Evolutionary conservation across 2,888 invertebrate species (phyloP).

Genomic region (Xestia c-nigrum): DNA sequence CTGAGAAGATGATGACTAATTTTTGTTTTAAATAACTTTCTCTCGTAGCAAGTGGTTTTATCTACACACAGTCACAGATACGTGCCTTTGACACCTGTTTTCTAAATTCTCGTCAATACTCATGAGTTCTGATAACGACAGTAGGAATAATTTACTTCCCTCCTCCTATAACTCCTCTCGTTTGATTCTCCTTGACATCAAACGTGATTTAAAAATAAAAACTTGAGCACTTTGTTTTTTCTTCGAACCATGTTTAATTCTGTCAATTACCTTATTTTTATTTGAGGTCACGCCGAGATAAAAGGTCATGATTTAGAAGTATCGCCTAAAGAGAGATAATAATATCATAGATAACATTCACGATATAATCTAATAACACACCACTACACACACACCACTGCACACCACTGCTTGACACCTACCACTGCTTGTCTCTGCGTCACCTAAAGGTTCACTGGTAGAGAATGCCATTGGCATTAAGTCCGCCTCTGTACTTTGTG

Average conservation of each 20-base stretch:
- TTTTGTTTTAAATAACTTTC: neutral
- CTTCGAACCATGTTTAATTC: neutral
- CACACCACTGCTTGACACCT: too few species aligned
- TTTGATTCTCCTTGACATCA: neutral
- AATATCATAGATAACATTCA: neutral
- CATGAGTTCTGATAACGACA: neutral
- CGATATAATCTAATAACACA: too few species aligned
- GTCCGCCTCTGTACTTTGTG: too few species aligned
- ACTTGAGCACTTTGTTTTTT: slow-evolving; percentile 13
- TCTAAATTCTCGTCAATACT: neutral
- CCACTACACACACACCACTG: too few species aligned
- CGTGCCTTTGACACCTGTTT: neutral
- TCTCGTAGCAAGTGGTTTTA: neutral
- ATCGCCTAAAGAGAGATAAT: neutral
- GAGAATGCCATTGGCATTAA: too few species aligned
- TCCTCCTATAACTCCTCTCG: neutral
- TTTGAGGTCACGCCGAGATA: neutral
- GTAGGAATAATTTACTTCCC: too few species aligned
- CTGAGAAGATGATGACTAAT: neutral
- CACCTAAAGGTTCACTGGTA: too few species aligned
- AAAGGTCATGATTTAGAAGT: neutral
- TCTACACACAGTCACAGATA: neutral
- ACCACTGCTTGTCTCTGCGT: too few species aligned
- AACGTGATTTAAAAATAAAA: slow-evolving; percentile 11
- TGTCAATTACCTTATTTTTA: slow-evolving; percentile 8